Conservation (phyloP, 1,140 invertebrate species). For the Hydropsyche tenuis region DNA sequence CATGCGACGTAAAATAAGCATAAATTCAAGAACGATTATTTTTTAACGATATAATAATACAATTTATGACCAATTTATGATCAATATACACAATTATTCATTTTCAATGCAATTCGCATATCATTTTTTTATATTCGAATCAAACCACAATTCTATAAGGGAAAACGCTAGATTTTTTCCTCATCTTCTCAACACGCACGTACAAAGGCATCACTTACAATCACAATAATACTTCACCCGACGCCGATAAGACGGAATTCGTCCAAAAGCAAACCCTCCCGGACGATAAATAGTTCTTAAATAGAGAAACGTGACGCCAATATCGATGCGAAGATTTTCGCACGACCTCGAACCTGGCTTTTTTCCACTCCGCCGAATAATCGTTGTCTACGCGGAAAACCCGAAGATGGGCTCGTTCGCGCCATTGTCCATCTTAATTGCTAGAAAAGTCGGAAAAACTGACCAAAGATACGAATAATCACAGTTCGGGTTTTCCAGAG, state of each 20-base stretch:
- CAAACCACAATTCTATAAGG: no score
- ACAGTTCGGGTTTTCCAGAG: background rate
- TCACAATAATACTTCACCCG: background rate
- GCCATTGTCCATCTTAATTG: no score
- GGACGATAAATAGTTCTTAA: constrained; percentile 13
- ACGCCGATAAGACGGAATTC: background rate
- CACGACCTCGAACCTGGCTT: background rate
- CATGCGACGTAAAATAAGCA: no score
- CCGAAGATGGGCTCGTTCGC: no score
- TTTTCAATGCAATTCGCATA: background rate
- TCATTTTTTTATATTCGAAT: background rate
- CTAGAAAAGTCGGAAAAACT: no score
- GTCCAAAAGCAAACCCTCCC: background rate
- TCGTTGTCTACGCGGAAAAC: no score
- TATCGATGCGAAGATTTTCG: background rate
- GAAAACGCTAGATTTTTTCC: background rate
- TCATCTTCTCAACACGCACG: background rate
- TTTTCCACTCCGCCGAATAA: background rate
- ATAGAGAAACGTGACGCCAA: constrained; percentile 7
- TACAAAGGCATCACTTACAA: background rate
- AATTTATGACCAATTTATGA: no score
- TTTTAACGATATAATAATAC: no score
- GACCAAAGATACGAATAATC: no score
- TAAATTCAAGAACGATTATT: no score
- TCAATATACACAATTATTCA: no score